Base-by-base conservation (phyloP, 2,797 vertebrate species). In the Acropternis orthonyx region DNA sequence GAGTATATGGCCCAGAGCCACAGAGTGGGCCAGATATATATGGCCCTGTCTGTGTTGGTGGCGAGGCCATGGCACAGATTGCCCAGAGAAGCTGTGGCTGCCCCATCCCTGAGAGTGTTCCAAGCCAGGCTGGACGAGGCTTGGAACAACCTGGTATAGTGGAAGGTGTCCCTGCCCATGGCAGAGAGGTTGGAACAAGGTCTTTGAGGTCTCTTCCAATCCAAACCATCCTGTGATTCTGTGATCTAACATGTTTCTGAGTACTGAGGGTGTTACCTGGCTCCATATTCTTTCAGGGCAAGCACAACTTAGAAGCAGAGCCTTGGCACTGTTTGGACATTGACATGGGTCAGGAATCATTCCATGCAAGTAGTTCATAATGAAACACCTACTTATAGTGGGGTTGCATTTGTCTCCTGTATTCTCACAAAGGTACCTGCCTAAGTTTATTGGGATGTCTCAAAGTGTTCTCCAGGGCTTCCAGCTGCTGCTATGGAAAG, bases 401-500 rank as follows among this genome's bases (percentile, higher is more conserved):
- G 2, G 3, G 3, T 19, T 51, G 22, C 14, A 23, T 26, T 79
- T 54, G 9, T 37, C 4, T 61, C 18, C 9, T 3, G 0, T 22
- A 24, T 20, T 72, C 7, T 79, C 9, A 44, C 16, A 5, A 14
- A 24, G 4, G 6, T 27, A 18, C 7, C 22, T 44, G 8, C 3
- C 43, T 19, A 76, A 76, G 13, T n/a, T 20, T 3, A 0, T 7
- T 43, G 32, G 23, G 18, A 37, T 54, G 9, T 9, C 12, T 13
- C 52, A 59, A 5, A 6, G 12, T 63, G 24, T 23, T 30, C 12
- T 39, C 12, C 19, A 55, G 62, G 21, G 3, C 7, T 88, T 73
- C 13, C 3, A 4, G 3, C 2, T 8, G 8, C 24, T 76, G 34
- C 21, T 56, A 2, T 0, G 0, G 24, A 36, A 51, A 26, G 6